Evolutionary conservation across 2,797 vertebrate genomes (phyloP).

Genomic region (Otolemur crassicaudatus): DNA sequence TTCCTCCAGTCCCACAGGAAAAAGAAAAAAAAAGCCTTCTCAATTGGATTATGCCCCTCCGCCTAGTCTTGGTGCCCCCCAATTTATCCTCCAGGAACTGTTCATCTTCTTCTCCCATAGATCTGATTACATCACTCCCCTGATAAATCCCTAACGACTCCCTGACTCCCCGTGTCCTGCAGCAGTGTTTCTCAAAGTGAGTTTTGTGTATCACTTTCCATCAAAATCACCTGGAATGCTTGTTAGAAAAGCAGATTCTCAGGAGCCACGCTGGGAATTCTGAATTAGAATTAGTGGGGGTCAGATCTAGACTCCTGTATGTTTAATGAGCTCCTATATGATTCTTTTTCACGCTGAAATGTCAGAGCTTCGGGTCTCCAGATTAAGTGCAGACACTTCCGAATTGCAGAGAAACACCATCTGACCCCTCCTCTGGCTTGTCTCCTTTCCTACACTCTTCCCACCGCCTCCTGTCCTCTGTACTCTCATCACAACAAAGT

Average conservation of each 20-base stretch:
- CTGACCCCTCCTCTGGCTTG: fast-evolving
- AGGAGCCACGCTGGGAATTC: background rate
- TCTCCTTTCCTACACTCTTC: background rate
- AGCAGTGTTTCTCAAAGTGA: slow-evolving; percentile 9
- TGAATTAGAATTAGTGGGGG: background rate
- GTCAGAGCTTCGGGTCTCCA: background rate
- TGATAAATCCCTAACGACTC: background rate
- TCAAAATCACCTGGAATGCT: slow-evolving; percentile 26
- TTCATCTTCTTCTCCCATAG: background rate
- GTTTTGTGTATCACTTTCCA: background rate
- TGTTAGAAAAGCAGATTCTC: background rate
- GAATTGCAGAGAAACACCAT: background rate
- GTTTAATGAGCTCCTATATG: slow-evolving; percentile 14
- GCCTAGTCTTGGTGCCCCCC: background rate
- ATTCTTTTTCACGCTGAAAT: slow-evolving; percentile 30
- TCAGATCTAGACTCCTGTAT: background rate
- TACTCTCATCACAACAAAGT: background rate
- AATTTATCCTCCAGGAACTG: background rate
- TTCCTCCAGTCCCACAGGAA: background rate
- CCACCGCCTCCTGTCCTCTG: fast-evolving
- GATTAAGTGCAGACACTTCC: slow-evolving; percentile 14
- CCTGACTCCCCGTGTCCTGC: background rate
- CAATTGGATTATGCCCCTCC: background rate
- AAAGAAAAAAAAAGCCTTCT: background rate
- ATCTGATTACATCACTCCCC: background rate